Conservation (phyloP, 2,797 vertebrate genomes). For the Amphiprion clarkii region DNA sequence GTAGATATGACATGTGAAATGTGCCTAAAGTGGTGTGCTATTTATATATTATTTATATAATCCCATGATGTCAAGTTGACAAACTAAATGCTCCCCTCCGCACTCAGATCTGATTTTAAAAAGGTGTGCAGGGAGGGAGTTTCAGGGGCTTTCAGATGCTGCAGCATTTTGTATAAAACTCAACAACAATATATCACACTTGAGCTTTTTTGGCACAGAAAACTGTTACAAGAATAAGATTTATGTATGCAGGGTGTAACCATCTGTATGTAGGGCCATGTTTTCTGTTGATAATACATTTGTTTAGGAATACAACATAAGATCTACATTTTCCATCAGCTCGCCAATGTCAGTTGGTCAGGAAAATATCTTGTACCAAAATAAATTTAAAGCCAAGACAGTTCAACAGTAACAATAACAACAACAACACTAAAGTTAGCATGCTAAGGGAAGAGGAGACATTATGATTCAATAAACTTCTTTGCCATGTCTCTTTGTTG, state of each 20-base stretch:
- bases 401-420: constrained; percentile 25
- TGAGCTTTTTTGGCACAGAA: background rate
- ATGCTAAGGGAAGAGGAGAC: constrained; percentile 47
- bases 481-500: constrained; percentile 66
- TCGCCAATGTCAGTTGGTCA: background rate
- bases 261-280: background rate
- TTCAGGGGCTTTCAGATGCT: background rate
- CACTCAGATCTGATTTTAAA: too few relatives aligned
- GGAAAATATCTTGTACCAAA: background rate
- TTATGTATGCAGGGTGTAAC: background rate
- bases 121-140: too few relatives aligned
- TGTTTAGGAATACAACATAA: too few relatives aligned
- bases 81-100: too few relatives aligned
- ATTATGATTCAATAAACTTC: constrained; percentile 70
- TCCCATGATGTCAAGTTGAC: too few relatives aligned
- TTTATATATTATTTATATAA: too few relatives aligned
- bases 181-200: background rate
- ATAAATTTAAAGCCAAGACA: constrained; percentile 14
- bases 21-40: too few relatives aligned
- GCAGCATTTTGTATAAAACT: background rate
- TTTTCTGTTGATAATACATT: background rate
- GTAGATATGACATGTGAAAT: too few relatives aligned
- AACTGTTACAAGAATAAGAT: background rate
- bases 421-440: constrained; percentile 23
- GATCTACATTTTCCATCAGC: background rate